Evolutionary conservation across 1,140 invertebrate species (phyloP).

Genomic region (Drosophila bifasciata): DNA sequence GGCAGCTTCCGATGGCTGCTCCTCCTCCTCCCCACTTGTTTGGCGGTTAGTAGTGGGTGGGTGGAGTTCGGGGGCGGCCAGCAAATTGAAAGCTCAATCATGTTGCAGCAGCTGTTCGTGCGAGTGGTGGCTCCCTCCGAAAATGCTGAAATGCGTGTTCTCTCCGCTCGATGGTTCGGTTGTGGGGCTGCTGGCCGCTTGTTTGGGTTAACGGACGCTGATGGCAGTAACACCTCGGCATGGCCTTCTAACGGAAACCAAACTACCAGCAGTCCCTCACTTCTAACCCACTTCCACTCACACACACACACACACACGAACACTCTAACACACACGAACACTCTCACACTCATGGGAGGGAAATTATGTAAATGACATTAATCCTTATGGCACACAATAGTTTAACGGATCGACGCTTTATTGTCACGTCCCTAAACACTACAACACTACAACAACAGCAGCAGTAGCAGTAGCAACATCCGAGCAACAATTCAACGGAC

Average conservation of each 20-base stretch:
- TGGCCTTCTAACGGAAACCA: no score
- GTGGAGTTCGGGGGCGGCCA: constrained; percentile 23
- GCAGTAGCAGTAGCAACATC: constrained; percentile 55
- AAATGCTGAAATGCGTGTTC: constrained; percentile 41
- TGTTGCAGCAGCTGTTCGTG: constrained; percentile 79
- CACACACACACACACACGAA: constrained; percentile 21
- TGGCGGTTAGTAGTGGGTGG: not conserved
- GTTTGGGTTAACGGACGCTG: constrained; percentile 13
- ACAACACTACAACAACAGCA: constrained; percentile 34
- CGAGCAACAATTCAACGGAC: constrained; percentile 31
- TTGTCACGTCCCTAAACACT: constrained; percentile 66
- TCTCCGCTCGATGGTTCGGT: not conserved
- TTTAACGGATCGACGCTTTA: constrained; percentile 79
- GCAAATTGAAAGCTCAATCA: constrained; percentile 81
- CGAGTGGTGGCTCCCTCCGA: constrained; percentile 42
- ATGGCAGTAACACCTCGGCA: constrained; percentile 3
- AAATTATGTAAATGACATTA: constrained; percentile 82
- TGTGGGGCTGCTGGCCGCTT: constrained; percentile 12
- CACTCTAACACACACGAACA: constrained; percentile 1
- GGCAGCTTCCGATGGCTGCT: not conserved
- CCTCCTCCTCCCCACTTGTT: no score
- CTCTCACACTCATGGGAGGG: constrained; percentile 47
- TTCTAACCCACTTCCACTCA: not conserved
- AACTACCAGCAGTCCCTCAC: not conserved
- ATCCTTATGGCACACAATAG: constrained; percentile 81